Percentiles rank a stretch among this genome's conserved stretches.
These are phyloP conservation scores for Dynastes tityus DNA, from an alignment of 2,888 invertebrate genomes.

Conservation along the genomic window DNA sequence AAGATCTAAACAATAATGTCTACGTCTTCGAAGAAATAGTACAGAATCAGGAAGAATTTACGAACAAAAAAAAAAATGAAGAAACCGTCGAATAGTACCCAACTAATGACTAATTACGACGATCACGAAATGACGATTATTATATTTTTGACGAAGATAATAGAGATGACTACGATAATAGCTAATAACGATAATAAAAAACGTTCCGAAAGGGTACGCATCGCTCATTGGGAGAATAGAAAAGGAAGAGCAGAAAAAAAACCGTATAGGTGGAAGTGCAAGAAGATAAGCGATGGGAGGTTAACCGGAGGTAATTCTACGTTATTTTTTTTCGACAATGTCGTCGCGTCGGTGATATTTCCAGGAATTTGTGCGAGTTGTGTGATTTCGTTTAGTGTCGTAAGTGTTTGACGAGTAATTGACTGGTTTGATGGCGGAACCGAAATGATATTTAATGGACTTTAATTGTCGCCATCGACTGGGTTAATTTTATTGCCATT, in stretches of 20 bases:
- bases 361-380: constrained; percentile 11
- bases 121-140: constrained; percentile 11
- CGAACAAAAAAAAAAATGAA: background rate
- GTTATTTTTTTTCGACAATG: background rate
- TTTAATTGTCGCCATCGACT: constrained; percentile 12
- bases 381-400: constrained; percentile 1
- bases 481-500: constrained; percentile 15
- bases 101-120: constrained; percentile 5
- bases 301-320: constrained; percentile 14
- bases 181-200: constrained; percentile 5
- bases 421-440: constrained; percentile 9
- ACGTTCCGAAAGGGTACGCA: constrained; percentile 13
- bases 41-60: background rate
- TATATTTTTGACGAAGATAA: constrained; percentile 6
- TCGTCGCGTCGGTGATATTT: background rate
- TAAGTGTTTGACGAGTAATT: constrained; percentile 10
- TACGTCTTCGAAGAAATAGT: constrained; percentile 10
- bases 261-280: background rate
- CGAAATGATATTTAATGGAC: constrained; percentile 19
- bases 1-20: constrained; percentile 30
- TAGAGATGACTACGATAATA: constrained; percentile 7
- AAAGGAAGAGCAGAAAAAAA: background rate
- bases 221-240: background rate
- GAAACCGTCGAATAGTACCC: constrained; percentile 4
- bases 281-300: background rate